Percentiles rank a stretch among this genome's conserved stretches.
phyloP scores from a whole-genome alignment of 2,113 vertebrate species.

The Macquaria ambigua region DNA sequence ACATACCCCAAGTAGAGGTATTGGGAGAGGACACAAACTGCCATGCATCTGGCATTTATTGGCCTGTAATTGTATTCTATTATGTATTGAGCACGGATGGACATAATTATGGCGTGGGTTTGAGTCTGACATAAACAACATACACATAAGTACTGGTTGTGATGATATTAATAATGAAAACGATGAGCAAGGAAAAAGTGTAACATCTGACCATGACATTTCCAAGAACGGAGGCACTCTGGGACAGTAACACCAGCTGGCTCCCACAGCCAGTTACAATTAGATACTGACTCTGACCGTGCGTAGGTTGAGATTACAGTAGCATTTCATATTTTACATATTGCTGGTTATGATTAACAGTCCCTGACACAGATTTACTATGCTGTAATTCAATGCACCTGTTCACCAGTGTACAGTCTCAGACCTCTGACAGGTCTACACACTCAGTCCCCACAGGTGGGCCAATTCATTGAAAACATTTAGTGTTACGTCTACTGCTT shows the following conservation, averaged over 20 bases:
- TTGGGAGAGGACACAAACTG: background rate
- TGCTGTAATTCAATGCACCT: constrained; percentile 12
- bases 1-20: background rate
- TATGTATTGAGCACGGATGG: background rate
- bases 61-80: background rate
- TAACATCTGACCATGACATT: background rate
- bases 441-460: constrained; percentile 29
- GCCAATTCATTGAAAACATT: constrained; percentile 13
- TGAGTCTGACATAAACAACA: background rate
- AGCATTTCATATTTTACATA: background rate
- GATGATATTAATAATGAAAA: background rate
- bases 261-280: background rate
- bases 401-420: constrained; percentile 5
- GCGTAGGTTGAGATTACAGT: constrained; percentile 9
- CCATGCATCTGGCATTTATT: background rate
- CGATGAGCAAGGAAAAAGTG: background rate
- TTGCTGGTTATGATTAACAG: constrained; percentile 18
- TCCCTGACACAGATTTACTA: background rate
- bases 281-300: constrained; percentile 8
- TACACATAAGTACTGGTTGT: background rate
- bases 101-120: background rate
- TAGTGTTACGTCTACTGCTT: background rate
- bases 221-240: background rate
- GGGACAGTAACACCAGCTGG: background rate
- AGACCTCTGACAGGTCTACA: constrained; percentile 23